Conservation (phyloP, 1,140 invertebrate species). For the Bombus ignitus region DNA sequence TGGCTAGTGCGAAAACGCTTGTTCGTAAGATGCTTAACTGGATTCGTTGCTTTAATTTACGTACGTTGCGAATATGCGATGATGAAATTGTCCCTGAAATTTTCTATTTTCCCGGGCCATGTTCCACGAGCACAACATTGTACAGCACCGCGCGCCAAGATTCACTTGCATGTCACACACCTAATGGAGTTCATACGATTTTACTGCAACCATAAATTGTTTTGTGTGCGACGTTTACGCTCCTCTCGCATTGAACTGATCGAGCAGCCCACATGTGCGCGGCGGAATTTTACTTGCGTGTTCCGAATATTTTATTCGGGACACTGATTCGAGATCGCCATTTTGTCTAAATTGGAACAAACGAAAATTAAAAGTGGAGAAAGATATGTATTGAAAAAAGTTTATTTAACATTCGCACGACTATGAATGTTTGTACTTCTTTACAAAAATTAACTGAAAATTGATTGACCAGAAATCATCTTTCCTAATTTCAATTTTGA, state of each 20-base stretch:
- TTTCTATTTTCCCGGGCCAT: neutral
- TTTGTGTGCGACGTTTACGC: slow-evolving; percentile 62
- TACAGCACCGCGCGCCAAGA: slow-evolving; percentile 60
- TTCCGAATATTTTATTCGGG: neutral
- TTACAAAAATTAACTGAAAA: no score
- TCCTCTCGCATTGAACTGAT: slow-evolving; percentile 54
- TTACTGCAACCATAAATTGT: slow-evolving; percentile 68
- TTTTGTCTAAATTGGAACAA: neutral
- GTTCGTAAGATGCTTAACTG: slow-evolving; percentile 5
- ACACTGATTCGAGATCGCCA: neutral
- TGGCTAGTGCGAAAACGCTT: neutral
- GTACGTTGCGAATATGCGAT: slow-evolving; percentile 5
- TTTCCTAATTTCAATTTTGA: no score
- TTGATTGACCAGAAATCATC: no score
- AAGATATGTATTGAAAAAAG: neutral
- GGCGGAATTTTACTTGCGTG: slow-evolving; percentile 7
- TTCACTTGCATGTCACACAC: slow-evolving; percentile 57
- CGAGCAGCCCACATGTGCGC: slow-evolving; percentile 39
- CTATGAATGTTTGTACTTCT: no score
- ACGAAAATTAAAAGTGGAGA: neutral
- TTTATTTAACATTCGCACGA: slow-evolving; percentile 2
- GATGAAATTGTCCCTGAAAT: slow-evolving; percentile 54
- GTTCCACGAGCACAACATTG: slow-evolving; percentile 31
- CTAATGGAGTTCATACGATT: slow-evolving; percentile 65
- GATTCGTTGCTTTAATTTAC: slow-evolving; percentile 7